Evolutionary conservation across 1,140 invertebrate species (phyloP), one percentile per base, ranked within the genome.

Genomic region (Kradibia gibbosae): DNA sequence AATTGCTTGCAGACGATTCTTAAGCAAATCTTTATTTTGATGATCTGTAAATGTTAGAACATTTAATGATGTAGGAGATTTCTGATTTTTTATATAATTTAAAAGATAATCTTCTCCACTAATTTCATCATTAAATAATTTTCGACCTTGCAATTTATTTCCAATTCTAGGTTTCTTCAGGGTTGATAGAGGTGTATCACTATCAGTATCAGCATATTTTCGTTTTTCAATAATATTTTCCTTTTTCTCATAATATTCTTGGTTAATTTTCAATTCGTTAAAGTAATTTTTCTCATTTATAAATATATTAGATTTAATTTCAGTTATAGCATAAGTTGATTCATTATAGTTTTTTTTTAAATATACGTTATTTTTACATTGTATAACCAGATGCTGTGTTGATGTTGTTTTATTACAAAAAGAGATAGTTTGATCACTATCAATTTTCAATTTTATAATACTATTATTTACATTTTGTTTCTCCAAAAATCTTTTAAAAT

Each of bases 121-220:
- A 39, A 48, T 77, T 73, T 84, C 81, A n/a, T 85, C 81, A 13
- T 78, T n/a, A 28, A 87, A 88, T 11, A 88, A 70, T 84, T 85
- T 88, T 34, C 86, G 57, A 10, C 31, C 83, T 60, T 84, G 85
- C 15, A 88, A 55, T 67, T 90, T 87, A 7, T 65, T 48, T 57
- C 71, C 80, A 22, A 82, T 48, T 55, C 86, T 84, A 42, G 83
- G 77, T 73, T 87, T 89, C 36, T 90, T 91, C n/a, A 83, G 76
- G 36, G 71, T 85, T 45, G 48, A 83, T 5, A 83, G 55, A 17
- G 87, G 85, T 7, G 86, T 87, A 17, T 87, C 82, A 48, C 60
- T 82, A 15, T 86, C 84, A 11, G 71, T 80, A 67, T 85, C 86
- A 15, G 55, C 5, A 50, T 78, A 48, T 34, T 75, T 82, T 42